These are phyloP conservation scores for Lycaon pictus DNA, from an alignment of 2,113 vertebrate genomes.

Conservation along the genomic window DNA sequence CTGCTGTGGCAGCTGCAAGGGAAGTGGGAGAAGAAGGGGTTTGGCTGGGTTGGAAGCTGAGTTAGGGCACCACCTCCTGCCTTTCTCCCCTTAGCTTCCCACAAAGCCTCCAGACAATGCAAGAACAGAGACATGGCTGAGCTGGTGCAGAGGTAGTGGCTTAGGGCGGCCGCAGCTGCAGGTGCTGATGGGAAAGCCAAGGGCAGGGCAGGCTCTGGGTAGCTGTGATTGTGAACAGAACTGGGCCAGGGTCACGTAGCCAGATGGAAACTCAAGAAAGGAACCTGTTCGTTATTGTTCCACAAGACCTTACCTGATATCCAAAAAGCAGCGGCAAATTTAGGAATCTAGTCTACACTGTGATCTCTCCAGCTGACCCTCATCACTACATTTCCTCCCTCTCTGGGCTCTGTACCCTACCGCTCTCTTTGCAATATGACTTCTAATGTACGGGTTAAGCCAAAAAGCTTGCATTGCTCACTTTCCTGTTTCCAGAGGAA, in stretches of 20 bases:
- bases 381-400: neutral
- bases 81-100: neutral
- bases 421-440: neutral
- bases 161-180: neutral
- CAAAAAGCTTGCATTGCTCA: neutral
- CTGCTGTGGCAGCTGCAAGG: neutral
- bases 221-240: neutral
- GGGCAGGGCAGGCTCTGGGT: neutral
- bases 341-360: neutral
- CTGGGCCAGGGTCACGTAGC: neutral
- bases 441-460: conserved; percentile 22
- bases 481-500: conserved; percentile 10
- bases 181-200: neutral
- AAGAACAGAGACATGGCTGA: neutral
- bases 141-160: neutral
- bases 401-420: neutral
- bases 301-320: accelerated
- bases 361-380: neutral
- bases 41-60: neutral
- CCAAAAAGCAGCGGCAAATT: neutral
- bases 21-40: neutral
- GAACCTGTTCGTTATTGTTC: neutral
- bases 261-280: neutral
- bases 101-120: neutral
- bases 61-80: neutral